A percentile compares a stretch with the other conserved stretches of the same genome.
Evolutionary conservation across 1,140 invertebrate species (phyloP).

Genomic region (Caenorhabditis inopinata): DNA sequence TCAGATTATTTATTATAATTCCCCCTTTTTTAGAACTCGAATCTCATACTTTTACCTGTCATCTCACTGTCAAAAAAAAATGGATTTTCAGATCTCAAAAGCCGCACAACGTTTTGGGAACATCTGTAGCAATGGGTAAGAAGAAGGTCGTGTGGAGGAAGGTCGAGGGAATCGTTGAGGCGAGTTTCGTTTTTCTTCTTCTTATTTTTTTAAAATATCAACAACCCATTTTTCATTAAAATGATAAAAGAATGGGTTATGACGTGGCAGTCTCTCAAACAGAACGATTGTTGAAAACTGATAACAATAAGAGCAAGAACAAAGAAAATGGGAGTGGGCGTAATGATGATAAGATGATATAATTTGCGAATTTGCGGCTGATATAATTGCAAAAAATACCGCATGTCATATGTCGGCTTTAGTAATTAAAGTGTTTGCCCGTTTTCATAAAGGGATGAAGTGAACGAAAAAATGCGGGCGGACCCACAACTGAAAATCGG

Average conservation of each 20-base stretch:
- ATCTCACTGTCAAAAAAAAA: too few species aligned
- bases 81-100: background rate
- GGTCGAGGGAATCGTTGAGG: constrained; percentile 14
- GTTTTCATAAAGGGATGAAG: too few species aligned
- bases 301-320: background rate
- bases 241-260: too few species aligned
- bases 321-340: background rate
- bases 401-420: too few species aligned
- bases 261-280: background rate
- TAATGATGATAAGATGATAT: background rate
- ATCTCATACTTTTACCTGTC: background rate
- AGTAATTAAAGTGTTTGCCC: too few species aligned
- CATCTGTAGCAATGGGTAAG: background rate
- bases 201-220: background rate
- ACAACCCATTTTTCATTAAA: too few species aligned
- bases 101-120: background rate
- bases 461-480: too few species aligned
- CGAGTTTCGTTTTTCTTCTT: background rate
- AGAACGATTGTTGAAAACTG: background rate
- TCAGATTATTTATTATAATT: too few species aligned
- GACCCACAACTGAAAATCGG: too few species aligned
- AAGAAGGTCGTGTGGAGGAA: constrained; percentile 24
- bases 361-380: background rate
- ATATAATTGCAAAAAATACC: background rate
- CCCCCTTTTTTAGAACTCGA: too few species aligned